Percentiles rank a stretch among this genome's conserved stretches.
Conservation (phyloP, 2,888 invertebrate species). For the Epinotia ramella region DNA sequence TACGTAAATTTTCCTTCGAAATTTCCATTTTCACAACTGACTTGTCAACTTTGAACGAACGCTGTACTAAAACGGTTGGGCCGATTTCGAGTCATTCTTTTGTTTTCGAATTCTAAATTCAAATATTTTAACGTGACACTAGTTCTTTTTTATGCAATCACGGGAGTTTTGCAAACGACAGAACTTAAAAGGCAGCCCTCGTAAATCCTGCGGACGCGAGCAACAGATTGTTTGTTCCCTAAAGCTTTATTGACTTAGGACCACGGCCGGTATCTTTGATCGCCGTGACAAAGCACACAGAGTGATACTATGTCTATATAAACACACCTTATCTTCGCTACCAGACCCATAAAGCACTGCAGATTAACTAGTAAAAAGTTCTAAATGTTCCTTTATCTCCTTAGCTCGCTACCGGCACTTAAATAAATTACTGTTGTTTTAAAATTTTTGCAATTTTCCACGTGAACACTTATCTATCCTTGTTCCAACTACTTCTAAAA, state of each 20-base stretch:
- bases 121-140: too few relatives aligned
- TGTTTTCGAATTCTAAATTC: too few relatives aligned
- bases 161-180: too few relatives aligned
- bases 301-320: constrained; percentile 35
- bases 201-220: too few relatives aligned
- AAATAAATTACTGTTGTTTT: constrained; percentile 37
- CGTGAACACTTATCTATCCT: constrained; percentile 8
- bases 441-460: constrained; percentile 9
- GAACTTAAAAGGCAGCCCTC: too few relatives aligned
- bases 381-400: constrained; percentile 32
- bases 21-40: too few relatives aligned
- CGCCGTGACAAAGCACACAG: constrained; percentile 37
- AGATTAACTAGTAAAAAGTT: constrained; percentile 36
- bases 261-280: constrained; percentile 47
- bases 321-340: constrained; percentile 25
- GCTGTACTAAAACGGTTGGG: too few relatives aligned
- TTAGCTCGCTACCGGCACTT: constrained; percentile 29
- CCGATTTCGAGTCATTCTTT: too few relatives aligned
- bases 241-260: constrained; percentile 63
- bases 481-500: not conserved
- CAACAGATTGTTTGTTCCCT: too few relatives aligned
- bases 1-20: too few relatives aligned
- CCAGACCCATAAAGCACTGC: constrained; percentile 23
- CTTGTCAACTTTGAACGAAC: too few relatives aligned
- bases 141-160: too few relatives aligned